phyloP scores from a whole-genome alignment of 2,888 invertebrate species.

The Ganaspis brasiliensis region DNA sequence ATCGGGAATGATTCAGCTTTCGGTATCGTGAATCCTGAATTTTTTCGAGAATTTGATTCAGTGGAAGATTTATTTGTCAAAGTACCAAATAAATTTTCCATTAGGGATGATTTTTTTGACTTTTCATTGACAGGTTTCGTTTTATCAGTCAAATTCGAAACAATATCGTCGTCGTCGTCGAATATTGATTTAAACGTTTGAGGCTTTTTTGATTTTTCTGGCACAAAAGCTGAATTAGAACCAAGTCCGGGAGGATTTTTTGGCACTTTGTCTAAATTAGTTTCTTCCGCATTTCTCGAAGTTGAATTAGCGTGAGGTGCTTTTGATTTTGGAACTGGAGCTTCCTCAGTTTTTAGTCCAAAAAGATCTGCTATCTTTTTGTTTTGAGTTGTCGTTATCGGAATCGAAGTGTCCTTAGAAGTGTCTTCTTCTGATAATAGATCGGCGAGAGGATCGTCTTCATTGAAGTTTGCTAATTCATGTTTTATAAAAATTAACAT shows the following conservation, averaged over 20 bases:
- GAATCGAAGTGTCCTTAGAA: constrained; percentile 55
- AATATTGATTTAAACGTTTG: constrained; percentile 45
- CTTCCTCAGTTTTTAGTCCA: constrained; percentile 63
- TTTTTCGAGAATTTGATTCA: constrained; percentile 52
- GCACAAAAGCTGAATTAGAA: constrained; percentile 28
- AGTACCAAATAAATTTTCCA: constrained; percentile 73
- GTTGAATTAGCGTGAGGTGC: not conserved
- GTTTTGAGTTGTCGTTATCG: constrained; percentile 53
- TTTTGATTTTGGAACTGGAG: not conserved
- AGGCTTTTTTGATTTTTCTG: constrained; percentile 36
- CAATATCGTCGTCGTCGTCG: constrained; percentile 55
- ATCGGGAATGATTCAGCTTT: not conserved
- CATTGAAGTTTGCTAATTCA: constrained; percentile 56
- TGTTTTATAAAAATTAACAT: not conserved
- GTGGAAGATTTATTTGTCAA: constrained; percentile 51
- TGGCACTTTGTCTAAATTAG: constrained; percentile 5
- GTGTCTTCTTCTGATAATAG: constrained; percentile 67
- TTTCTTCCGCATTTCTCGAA: not conserved
- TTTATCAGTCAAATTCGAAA: constrained; percentile 55
- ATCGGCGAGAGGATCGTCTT: constrained; percentile 68
- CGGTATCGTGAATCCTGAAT: not conserved
- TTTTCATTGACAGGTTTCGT: constrained; percentile 57
- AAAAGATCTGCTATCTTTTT: constrained; percentile 70
- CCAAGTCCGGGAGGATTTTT: constrained; percentile 21
- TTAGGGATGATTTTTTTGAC: constrained; percentile 67